A percentile compares a stretch with the other conserved stretches of the same genome.
Conservation (phyloP, 1,140 invertebrate genomes). For the Lordiphosa collinella region DNA sequence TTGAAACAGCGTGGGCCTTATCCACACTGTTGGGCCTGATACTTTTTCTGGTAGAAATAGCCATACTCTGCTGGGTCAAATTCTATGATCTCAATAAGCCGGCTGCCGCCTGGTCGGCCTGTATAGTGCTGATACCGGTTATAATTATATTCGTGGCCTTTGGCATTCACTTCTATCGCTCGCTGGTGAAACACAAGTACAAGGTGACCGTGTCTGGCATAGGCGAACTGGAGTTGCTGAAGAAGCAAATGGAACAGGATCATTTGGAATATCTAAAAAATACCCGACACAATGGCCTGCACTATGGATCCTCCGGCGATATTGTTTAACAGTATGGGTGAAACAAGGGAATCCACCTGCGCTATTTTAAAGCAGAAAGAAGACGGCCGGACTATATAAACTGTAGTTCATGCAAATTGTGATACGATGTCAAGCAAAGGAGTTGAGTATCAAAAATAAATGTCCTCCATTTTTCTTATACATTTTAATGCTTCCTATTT, state of each 20-base stretch:
- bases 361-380: slow-evolving; percentile 6
- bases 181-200: slow-evolving; percentile 93
- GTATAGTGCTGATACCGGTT: slow-evolving; percentile 93
- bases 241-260: slow-evolving; percentile 91
- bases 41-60: slow-evolving; percentile 96
- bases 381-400: slow-evolving; percentile 4
- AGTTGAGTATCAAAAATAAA: background rate
- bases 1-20: slow-evolving; percentile 98
- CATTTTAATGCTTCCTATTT: too few species aligned
- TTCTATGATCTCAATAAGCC: slow-evolving; percentile 87
- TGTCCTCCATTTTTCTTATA: too few species aligned
- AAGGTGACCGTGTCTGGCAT: slow-evolving; percentile 91
- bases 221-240: slow-evolving; percentile 90
- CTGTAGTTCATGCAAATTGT: slow-evolving; percentile 62
- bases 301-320: slow-evolving; percentile 74
- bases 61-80: slow-evolving; percentile 96
- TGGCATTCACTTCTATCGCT: slow-evolving; percentile 96
- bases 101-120: slow-evolving; percentile 94
- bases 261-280: slow-evolving; percentile 80
- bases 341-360: background rate
- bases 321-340: slow-evolving; percentile 49
- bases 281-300: slow-evolving; percentile 67
- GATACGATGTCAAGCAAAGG: slow-evolving; percentile 64
- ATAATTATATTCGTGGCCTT: slow-evolving; percentile 94
- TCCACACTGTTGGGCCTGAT: slow-evolving; percentile 96